phyloP scores from a whole-genome alignment of 2,797 vertebrate genomes.

The Poecilia wingei region DNA sequence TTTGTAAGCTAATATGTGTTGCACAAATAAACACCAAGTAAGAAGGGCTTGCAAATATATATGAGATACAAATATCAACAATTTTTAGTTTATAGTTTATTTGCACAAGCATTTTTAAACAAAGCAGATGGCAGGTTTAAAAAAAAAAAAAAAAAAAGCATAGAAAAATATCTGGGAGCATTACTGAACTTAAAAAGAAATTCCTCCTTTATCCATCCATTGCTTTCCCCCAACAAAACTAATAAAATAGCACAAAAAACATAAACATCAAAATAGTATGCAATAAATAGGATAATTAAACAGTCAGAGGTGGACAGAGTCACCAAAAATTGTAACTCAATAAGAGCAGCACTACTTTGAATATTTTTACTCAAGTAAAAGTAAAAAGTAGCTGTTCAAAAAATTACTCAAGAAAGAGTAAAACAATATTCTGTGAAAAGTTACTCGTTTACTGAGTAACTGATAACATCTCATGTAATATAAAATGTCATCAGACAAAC shows the following conservation, averaged over 20 bases:
- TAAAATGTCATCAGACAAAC: too few species aligned
- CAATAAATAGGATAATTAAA: neutral
- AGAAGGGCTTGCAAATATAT: constrained; percentile 42
- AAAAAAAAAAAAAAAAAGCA: too few species aligned
- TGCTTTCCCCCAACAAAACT: neutral
- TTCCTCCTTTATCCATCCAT: neutral
- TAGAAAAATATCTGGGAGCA: neutral
- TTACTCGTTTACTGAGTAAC: too few species aligned
- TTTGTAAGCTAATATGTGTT: constrained; percentile 40
- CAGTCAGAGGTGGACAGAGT: too few species aligned
- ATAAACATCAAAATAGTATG: neutral
- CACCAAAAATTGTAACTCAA: too few species aligned
- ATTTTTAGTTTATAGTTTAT: neutral
- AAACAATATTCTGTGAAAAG: too few species aligned
- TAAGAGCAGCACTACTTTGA: too few species aligned
- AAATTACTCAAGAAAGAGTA: too few species aligned
- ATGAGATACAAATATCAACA: constrained; percentile 12
- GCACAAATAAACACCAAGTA: constrained; percentile 69
- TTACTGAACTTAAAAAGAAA: neutral
- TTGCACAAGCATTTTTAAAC: neutral
- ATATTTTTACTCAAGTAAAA: too few species aligned
- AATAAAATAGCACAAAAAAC: neutral
- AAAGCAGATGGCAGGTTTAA: neutral
- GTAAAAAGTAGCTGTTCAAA: too few species aligned
- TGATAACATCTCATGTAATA: too few species aligned